phyloP scores from a whole-genome alignment of 2,888 invertebrate genomes.

The Taenaris catops region DNA sequence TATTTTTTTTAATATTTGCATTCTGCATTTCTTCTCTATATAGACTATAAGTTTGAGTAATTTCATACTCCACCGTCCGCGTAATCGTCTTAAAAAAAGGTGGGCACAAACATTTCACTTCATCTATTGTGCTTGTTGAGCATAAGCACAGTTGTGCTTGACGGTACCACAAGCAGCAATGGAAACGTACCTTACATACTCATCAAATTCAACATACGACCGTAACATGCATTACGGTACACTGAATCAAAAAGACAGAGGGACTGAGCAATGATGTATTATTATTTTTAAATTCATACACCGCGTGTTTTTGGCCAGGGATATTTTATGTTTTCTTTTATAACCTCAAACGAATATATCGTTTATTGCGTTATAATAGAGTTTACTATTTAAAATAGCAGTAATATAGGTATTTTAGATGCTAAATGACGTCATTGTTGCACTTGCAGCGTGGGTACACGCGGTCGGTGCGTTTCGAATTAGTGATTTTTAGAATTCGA shows the following conservation, averaged over 20 bases:
- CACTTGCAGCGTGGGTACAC: slow-evolving; percentile 60
- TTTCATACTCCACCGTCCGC: too few species aligned
- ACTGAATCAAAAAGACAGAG: slow-evolving; percentile 66
- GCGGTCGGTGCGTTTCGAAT: slow-evolving; percentile 66
- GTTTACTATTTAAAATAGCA: slow-evolving; percentile 4
- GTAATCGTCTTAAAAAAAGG: too few species aligned
- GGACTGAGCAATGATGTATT: slow-evolving; percentile 61
- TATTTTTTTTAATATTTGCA: too few species aligned
- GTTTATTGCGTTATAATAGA: slow-evolving; percentile 27
- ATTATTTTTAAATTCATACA: slow-evolving; percentile 73
- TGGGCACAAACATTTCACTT: too few species aligned
- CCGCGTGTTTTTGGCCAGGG: slow-evolving; percentile 31
- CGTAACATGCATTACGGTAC: slow-evolving; percentile 55
- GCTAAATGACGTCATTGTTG: slow-evolving; percentile 57
- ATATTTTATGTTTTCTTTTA: slow-evolving; percentile 14
- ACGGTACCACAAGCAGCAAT: too few species aligned
- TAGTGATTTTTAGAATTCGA: slow-evolving; percentile 63
- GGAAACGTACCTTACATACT: slow-evolving; percentile 39
- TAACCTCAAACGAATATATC: slow-evolving; percentile 28
- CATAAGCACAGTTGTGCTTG: too few species aligned
- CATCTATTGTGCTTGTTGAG: too few species aligned
- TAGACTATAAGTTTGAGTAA: too few species aligned
- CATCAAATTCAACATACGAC: slow-evolving; percentile 64
- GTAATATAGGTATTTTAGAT: slow-evolving; percentile 10
- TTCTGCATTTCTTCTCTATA: too few species aligned